These are phyloP conservation scores for Aplocera efformata DNA, from an alignment of 2,888 invertebrate genomes.

Conservation along the genomic window DNA sequence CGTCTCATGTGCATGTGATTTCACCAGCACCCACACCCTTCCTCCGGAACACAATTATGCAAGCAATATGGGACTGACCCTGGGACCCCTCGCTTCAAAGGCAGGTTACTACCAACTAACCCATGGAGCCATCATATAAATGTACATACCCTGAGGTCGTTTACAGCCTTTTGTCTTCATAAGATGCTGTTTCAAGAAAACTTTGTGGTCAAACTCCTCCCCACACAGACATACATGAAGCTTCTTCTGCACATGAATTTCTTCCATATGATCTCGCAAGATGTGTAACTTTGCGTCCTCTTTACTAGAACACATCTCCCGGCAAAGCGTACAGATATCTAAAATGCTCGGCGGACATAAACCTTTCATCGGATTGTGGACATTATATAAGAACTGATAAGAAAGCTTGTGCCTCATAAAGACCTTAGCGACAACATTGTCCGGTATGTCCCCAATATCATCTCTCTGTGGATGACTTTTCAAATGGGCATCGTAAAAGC, in stretches of 20 bases:
- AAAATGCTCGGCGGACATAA: slow-evolving; percentile 28
- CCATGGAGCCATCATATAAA: too few species aligned
- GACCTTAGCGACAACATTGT: slow-evolving; percentile 8
- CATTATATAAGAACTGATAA: slow-evolving; percentile 4
- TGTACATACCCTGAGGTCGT: too few species aligned
- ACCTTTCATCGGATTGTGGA: slow-evolving; percentile 33
- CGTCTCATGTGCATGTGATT: too few species aligned
- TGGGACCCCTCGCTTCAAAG: too few species aligned
- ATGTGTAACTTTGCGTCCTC: slow-evolving; percentile 36
- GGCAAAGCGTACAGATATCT: slow-evolving; percentile 48
- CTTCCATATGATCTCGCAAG: slow-evolving; percentile 27
- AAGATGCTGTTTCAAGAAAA: slow-evolving; percentile 53
- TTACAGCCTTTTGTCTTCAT: slow-evolving; percentile 40
- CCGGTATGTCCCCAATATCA: accelerated
- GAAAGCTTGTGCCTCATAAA: slow-evolving; percentile 13
- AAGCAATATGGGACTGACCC: too few species aligned
- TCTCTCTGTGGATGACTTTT: slow-evolving; percentile 24
- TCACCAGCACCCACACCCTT: too few species aligned
- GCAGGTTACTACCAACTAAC: too few species aligned
- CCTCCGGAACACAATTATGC: too few species aligned
- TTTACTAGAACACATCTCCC: slow-evolving; percentile 37
- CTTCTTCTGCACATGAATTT: background rate
- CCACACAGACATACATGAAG: slow-evolving; percentile 45
- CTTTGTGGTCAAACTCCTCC: slow-evolving; percentile 40
- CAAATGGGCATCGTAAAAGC: slow-evolving; percentile 34